Conservation (phyloP, 2,113 vertebrate species). For the Gila orcuttii region DNA sequence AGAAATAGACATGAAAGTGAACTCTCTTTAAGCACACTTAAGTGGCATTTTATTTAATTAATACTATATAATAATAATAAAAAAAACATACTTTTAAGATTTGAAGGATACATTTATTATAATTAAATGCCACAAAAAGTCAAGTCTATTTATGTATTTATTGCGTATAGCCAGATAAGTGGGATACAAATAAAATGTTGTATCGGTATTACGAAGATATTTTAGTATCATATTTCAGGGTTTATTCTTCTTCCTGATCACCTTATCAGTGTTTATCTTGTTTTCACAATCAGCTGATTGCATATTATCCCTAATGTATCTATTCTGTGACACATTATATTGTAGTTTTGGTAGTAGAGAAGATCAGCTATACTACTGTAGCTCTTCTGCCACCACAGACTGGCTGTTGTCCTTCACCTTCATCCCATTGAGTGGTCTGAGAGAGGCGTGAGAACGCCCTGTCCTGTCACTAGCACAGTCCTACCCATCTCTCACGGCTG, state of each 20-base stretch:
- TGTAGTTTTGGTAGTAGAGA: too few relatives aligned
- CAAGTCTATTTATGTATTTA: too few relatives aligned
- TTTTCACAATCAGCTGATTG: neutral
- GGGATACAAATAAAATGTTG: neutral
- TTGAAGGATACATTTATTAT: too few relatives aligned
- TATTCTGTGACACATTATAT: neutral
- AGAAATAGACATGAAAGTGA: too few relatives aligned
- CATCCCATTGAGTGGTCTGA: neutral
- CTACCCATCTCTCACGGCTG: constrained; percentile 35
- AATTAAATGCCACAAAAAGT: too few relatives aligned
- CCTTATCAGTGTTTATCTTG: neutral
- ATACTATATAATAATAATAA: too few relatives aligned
- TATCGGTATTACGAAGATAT: neutral
- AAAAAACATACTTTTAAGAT: too few relatives aligned
- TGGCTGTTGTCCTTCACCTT: neutral
- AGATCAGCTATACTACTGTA: neutral
- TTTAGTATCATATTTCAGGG: neutral
- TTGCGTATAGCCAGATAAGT: neutral
- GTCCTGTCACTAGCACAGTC: neutral
- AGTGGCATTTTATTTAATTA: too few relatives aligned
- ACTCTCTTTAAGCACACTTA: too few relatives aligned
- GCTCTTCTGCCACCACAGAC: neutral
- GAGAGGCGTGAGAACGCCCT: neutral
- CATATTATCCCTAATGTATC: neutral
- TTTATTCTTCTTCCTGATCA: neutral